Conservation (phyloP, 2,797 vertebrate species). For the Pangasius sanitwongsei region DNA sequence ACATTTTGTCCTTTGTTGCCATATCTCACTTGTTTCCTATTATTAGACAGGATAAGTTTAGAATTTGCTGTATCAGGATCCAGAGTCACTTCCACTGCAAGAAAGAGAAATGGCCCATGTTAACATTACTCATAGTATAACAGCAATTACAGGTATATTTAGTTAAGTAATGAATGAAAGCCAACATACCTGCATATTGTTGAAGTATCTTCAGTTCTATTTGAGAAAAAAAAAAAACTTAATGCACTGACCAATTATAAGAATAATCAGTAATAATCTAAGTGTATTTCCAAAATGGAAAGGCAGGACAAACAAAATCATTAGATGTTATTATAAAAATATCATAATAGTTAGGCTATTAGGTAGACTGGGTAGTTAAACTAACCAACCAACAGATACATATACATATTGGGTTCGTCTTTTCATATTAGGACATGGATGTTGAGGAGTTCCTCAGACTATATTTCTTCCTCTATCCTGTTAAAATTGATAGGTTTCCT, state of each 20-base stretch:
- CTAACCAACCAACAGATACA: neutral
- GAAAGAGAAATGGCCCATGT: neutral
- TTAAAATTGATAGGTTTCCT: neutral
- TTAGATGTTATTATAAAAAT: neutral
- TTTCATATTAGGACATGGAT: neutral
- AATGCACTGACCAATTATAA: neutral
- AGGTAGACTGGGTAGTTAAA: neutral
- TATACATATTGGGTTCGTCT: neutral
- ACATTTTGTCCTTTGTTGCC: neutral
- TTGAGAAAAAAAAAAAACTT: neutral
- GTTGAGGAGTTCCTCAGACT: neutral
- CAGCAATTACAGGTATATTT: neutral
- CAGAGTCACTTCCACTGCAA: constrained; percentile 49
- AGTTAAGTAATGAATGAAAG: neutral
- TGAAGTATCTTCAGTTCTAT: constrained; percentile 41
- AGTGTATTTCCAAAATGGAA: neutral
- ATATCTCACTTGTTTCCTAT: constrained; percentile 38
- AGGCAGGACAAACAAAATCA: neutral
- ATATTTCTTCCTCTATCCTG: neutral
- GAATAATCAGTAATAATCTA: neutral
- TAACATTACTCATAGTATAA: neutral
- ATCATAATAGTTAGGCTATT: neutral
- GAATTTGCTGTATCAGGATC: constrained; percentile 48
- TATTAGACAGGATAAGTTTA: constrained; percentile 35
- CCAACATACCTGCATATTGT: constrained; percentile 33